A percentile compares a stretch with the other conserved stretches of the same genome.
phyloP scores from a whole-genome alignment of 2,113 vertebrate genomes.

The Caracal caracal region DNA sequence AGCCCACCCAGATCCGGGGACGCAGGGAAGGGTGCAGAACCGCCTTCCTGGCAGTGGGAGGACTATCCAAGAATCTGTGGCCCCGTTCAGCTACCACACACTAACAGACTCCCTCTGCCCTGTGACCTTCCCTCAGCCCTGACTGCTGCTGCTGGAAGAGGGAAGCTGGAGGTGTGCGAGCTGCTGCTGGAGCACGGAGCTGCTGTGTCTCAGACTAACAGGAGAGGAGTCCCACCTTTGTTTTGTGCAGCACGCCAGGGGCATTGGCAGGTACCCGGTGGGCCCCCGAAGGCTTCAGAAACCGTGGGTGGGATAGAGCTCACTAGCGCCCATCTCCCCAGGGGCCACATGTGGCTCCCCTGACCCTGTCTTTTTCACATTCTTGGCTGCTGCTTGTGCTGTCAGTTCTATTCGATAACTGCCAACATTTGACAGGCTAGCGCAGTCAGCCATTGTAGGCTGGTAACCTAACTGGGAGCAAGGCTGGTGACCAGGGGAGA shows the following conservation, averaged over 20 bases:
- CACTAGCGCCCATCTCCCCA: rapidly evolving
- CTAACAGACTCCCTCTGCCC: not conserved
- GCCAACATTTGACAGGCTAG: not conserved
- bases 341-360: not conserved
- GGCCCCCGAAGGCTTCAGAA: not conserved
- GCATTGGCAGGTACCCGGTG: constrained; percentile 93
- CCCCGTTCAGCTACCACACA: rapidly evolving
- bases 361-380: not conserved
- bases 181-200: constrained; percentile 90
- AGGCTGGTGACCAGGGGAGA: not conserved
- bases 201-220: constrained; percentile 89
- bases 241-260: constrained; percentile 96
- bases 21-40: rapidly evolving
- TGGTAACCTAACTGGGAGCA: not conserved
- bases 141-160: constrained; percentile 94
- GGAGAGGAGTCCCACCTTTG: constrained; percentile 91
- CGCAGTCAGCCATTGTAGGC: rapidly evolving
- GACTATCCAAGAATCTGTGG: not conserved
- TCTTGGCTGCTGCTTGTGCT: not conserved
- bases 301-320: not conserved
- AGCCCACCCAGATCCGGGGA: not conserved
- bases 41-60: not conserved
- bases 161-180: constrained; percentile 94
- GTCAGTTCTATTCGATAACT: rapidly evolving
- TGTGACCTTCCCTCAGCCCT: constrained; percentile 86